These are phyloP conservation scores for Gnatocerus cornutus DNA, from an alignment of 2,888 invertebrate species.

Conservation along the genomic window DNA sequence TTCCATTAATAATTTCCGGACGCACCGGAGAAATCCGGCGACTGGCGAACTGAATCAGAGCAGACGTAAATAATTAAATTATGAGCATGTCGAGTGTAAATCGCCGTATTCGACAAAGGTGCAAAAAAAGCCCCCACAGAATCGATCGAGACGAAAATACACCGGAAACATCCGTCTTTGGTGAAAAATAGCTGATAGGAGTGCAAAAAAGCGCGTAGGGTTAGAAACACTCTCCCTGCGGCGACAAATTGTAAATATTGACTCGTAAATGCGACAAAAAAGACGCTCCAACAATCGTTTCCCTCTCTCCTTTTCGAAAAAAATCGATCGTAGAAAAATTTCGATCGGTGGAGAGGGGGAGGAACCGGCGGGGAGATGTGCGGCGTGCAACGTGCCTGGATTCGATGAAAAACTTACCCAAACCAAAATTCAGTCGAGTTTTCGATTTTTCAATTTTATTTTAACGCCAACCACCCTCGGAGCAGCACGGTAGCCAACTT, in stretches of 20 bases:
- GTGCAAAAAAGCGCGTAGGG: slow-evolving; percentile 48
- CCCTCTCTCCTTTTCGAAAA: slow-evolving; percentile 14
- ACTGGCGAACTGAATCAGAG: slow-evolving; percentile 14
- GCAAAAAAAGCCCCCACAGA: slow-evolving; percentile 16
- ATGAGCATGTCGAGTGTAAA: slow-evolving; percentile 16
- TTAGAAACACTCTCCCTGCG: slow-evolving; percentile 46
- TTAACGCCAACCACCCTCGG: slow-evolving; percentile 69
- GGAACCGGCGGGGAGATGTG: slow-evolving; percentile 23
- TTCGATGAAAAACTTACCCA: slow-evolving; percentile 58
- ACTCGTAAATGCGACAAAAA: slow-evolving; percentile 39
- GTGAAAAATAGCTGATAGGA: slow-evolving; percentile 49
- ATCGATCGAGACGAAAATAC: slow-evolving; percentile 28
- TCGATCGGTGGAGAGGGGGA: slow-evolving; percentile 11
- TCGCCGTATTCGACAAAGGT: slow-evolving; percentile 3
- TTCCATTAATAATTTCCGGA: slow-evolving; percentile 14
- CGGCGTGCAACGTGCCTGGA: slow-evolving; percentile 10
- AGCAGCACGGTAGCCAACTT: slow-evolving; percentile 72
- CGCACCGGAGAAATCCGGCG: slow-evolving; percentile 3
- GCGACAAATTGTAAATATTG: slow-evolving; percentile 59
- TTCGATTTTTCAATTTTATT: slow-evolving; percentile 59
- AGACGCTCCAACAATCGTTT: slow-evolving; percentile 12
- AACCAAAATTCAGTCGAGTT: slow-evolving; percentile 56
- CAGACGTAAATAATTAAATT: slow-evolving; percentile 30
- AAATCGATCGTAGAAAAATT: slow-evolving; percentile 27
- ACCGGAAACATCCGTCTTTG: slow-evolving; percentile 52